Evolutionary conservation across 2,888 invertebrate genomes (phyloP).

Genomic region (Bruchidius siliquastri): DNA sequence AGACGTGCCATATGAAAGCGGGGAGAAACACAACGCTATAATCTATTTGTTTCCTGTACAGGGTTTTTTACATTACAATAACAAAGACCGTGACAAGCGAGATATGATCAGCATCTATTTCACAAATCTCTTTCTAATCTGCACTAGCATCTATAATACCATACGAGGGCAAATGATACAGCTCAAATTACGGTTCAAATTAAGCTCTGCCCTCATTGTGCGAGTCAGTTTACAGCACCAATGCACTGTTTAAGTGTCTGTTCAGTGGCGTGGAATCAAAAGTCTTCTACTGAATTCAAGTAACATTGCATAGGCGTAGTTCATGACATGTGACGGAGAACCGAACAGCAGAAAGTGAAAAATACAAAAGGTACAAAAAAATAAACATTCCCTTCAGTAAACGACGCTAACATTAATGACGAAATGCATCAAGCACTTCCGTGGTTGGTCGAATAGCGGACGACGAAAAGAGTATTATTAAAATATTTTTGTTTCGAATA

Average conservation of each 20-base stretch:
- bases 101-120: background rate
- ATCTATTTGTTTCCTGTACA: background rate
- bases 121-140: background rate
- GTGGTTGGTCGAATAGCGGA: too few species aligned
- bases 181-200: background rate
- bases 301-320: too few species aligned
- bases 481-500: too few species aligned
- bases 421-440: too few species aligned
- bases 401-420: too few species aligned
- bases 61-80: background rate
- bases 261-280: background rate
- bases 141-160: background rate
- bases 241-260: background rate
- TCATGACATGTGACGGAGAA: too few species aligned
- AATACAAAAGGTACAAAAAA: too few species aligned
- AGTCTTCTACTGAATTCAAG: too few species aligned
- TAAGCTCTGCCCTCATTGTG: background rate
- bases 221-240: background rate
- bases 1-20: background rate
- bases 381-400: too few species aligned
- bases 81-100: background rate
- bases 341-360: too few species aligned
- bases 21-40: background rate
- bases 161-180: background rate
- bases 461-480: too few species aligned